A percentile compares a stretch with the other conserved stretches of the same genome.
phyloP scores from a whole-genome alignment of 2,113 vertebrate genomes.

The Sula dactylatra region DNA sequence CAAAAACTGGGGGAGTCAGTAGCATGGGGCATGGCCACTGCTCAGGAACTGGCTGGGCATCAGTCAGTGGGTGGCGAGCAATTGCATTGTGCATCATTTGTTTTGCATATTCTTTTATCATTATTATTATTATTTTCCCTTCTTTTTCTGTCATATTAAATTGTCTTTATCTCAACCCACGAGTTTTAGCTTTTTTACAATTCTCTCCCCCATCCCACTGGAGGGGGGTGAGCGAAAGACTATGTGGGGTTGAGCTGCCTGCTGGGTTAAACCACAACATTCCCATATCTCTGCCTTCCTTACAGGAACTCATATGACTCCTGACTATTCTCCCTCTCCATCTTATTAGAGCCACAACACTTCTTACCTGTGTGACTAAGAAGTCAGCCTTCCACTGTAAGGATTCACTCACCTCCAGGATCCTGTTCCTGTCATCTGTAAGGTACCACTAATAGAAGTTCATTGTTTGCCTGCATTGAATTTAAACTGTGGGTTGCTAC shows the following conservation, averaged over 20 bases:
- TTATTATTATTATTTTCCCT: neutral
- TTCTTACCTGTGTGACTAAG: neutral
- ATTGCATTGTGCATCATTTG: neutral
- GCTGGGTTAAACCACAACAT: neutral
- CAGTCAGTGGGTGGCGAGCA: neutral
- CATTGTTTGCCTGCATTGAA: neutral
- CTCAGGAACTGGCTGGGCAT: neutral
- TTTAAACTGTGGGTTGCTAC: neutral
- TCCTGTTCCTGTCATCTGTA: neutral
- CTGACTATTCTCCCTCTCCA: neutral
- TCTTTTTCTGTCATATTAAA: neutral
- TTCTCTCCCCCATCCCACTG: neutral
- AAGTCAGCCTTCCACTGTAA: neutral
- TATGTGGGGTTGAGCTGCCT: neutral
- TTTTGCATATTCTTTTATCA: neutral
- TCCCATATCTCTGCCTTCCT: neutral
- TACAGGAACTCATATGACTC: neutral
- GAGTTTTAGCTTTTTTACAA: neutral
- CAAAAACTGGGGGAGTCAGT: too few relatives aligned
- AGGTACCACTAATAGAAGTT: neutral
- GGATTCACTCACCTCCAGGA: neutral
- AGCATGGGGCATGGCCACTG: neutral
- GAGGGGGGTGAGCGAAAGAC: neutral
- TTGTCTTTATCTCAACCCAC: neutral
- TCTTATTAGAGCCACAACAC: neutral